Evolutionary conservation across 2,888 invertebrate genomes (phyloP).

Genomic region (Ptilodon capucinus): DNA sequence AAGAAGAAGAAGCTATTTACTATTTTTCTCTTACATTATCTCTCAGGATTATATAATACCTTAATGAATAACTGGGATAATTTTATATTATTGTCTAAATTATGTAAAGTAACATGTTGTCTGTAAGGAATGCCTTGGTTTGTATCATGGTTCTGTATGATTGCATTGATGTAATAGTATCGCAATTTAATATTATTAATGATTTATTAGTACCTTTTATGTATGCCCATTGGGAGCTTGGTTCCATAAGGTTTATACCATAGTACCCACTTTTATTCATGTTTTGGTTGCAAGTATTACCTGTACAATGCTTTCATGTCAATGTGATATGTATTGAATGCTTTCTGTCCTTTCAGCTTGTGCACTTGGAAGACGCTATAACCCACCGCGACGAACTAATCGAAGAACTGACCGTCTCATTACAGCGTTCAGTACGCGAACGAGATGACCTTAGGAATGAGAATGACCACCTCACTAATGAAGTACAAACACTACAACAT

Average conservation of each 20-base stretch:
- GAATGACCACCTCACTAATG: slow-evolving; percentile 83
- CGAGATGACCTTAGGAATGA: slow-evolving; percentile 84
- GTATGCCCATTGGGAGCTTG: too few species aligned
- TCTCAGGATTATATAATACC: too few species aligned
- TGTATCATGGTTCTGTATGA: background rate
- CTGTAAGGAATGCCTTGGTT: slow-evolving; percentile 13
- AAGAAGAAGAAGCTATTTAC: too few species aligned
- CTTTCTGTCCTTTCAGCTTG: slow-evolving; percentile 84
- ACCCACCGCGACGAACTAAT: slow-evolving; percentile 87
- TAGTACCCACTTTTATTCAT: background rate
- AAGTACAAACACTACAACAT: slow-evolving; percentile 80
- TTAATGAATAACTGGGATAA: background rate
- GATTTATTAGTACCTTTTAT: background rate
- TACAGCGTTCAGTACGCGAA: slow-evolving; percentile 85
- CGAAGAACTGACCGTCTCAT: slow-evolving; percentile 86
- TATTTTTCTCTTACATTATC: too few species aligned
- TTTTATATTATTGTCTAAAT: background rate
- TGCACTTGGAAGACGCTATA: slow-evolving; percentile 88
- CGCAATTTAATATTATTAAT: too few species aligned
- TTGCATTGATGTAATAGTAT: too few species aligned
- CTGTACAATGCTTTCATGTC: slow-evolving; percentile 36
- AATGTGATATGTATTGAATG: slow-evolving; percentile 43
- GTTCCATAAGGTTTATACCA: too few species aligned
- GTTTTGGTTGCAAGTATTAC: slow-evolving; percentile 10
- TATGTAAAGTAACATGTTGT: slow-evolving; percentile 15